Base-by-base conservation (phyloP, 2,797 vertebrate genomes). In the Threskiornis aethiopicus region DNA sequence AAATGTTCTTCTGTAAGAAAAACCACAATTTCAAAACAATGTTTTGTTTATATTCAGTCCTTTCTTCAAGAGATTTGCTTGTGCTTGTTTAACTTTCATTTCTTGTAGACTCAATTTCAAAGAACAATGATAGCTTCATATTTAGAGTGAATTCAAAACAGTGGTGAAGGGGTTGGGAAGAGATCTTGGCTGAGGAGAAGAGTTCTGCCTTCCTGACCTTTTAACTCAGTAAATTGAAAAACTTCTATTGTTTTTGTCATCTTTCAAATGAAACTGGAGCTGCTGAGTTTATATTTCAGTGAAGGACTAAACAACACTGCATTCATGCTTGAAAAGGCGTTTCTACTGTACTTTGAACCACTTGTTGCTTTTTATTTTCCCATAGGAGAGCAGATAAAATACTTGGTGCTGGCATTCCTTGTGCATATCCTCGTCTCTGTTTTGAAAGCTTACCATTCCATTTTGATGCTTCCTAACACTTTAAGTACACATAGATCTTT, bases 1-100 rank as follows among this genome's bases (percentile, higher is more conserved):
- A 66, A 69, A 64, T 35, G 28, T 67, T 93, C 19, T 87, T 80
- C 52, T 54, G 49, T 33, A 87, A 85, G 47, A 49, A 94, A 82
- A 94, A 47, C 12, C 61, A 39, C 11, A 70, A 11, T 73, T 96
- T 96, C 78, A 93, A 87, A 95, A 70, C 15, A 82, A 35, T 51
- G 5, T 82, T 93, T 87, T 89, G 70, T 89, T 96, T 95, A 52
- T 93, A 66, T 84, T 87, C 61, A 84, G 59, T 39, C 29, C n/a
- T 89, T 93, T 88, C 62, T 87, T 93, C 67, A 58, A 24, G n/a
- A 66, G n/a, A 90, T 86, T 95, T 46, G 76, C 46, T 72, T 49
- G 28, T 84, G 33, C 13, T 79, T 87, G 44, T 92, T 86, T 87
- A 93, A 64, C 79, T 87, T 85, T 44, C 29, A n/a, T 65, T 82